Evolutionary conservation across 2,113 vertebrate genomes (phyloP).

Genomic region (Thinocorus orbignyianus): DNA sequence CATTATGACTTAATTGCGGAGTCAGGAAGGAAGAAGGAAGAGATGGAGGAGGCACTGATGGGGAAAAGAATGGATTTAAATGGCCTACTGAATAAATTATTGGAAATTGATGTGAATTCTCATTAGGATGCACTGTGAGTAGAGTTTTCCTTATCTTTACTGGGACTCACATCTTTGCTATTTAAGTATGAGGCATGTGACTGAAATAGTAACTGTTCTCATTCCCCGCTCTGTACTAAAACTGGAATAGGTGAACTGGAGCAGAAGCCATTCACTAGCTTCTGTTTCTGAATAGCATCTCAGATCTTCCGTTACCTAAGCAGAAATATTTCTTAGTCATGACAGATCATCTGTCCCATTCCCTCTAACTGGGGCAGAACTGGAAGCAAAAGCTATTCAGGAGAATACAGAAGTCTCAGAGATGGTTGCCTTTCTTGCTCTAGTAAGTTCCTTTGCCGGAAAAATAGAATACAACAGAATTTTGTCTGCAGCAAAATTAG

Average conservation of each 20-base stretch:
- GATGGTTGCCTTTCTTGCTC: background rate
- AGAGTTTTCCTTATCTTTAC: background rate
- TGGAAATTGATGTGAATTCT: background rate
- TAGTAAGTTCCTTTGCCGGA: background rate
- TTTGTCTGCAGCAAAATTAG: background rate
- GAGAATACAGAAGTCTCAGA: background rate
- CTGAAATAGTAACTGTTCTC: background rate
- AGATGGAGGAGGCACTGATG: background rate
- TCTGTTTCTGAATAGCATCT: background rate
- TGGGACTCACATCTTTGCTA: background rate
- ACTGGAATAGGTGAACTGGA: background rate
- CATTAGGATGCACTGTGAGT: background rate
- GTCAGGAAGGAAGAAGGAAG: background rate
- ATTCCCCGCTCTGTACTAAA: background rate
- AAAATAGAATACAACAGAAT: background rate
- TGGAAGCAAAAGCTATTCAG: background rate
- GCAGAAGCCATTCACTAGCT: background rate
- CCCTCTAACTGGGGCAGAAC: background rate
- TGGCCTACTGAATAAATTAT: constrained; percentile 3
- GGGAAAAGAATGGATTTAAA: constrained; percentile 21
- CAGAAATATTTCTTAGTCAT: background rate
- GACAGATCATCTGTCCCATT: background rate
- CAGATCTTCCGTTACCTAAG: background rate
- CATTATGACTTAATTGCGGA: background rate
- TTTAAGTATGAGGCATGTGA: background rate